A percentile compares a stretch with the other conserved stretches of the same genome.
These are phyloP conservation scores for Salvelinus alpinus DNA, from an alignment of 2,113 vertebrate genomes.

Conservation along the genomic window DNA sequence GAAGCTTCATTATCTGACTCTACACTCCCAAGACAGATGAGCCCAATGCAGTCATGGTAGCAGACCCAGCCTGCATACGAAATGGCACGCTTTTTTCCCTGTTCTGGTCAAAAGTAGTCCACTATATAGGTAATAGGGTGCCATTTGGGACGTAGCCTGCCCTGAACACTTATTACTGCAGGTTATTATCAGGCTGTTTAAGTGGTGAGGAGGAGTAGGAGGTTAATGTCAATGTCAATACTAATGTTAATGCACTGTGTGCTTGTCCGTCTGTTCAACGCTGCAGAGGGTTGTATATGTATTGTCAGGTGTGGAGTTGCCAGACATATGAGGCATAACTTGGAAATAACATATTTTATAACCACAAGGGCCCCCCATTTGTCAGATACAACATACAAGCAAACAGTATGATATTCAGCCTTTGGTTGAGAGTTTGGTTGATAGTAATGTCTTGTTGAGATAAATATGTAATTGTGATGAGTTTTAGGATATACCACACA, in stretches of 20 bases:
- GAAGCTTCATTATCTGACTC: not conserved
- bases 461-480: too few species aligned
- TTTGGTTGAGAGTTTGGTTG: too few species aligned
- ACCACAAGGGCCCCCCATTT: too few species aligned
- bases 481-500: too few species aligned
- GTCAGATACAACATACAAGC: too few species aligned
- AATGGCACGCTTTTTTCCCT: too few species aligned
- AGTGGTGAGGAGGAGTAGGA: constrained; percentile 5
- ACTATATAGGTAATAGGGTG: too few species aligned
- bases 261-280: constrained; percentile 16
- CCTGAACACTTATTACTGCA: constrained; percentile 36
- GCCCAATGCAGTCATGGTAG: not conserved
- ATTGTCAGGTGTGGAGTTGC: constrained; percentile 9
- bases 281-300: constrained; percentile 29
- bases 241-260: constrained; percentile 34
- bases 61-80: too few species aligned
- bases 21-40: not conserved
- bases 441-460: too few species aligned
- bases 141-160: not conserved
- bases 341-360: too few species aligned
- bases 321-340: constrained; percentile 9
- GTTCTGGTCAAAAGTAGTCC: too few species aligned
- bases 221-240: constrained; percentile 6
- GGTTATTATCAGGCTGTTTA: constrained; percentile 29
- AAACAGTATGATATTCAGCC: too few species aligned